Conservation (phyloP, 2,888 invertebrate genomes). For the Heteromyza rotundicornis region DNA sequence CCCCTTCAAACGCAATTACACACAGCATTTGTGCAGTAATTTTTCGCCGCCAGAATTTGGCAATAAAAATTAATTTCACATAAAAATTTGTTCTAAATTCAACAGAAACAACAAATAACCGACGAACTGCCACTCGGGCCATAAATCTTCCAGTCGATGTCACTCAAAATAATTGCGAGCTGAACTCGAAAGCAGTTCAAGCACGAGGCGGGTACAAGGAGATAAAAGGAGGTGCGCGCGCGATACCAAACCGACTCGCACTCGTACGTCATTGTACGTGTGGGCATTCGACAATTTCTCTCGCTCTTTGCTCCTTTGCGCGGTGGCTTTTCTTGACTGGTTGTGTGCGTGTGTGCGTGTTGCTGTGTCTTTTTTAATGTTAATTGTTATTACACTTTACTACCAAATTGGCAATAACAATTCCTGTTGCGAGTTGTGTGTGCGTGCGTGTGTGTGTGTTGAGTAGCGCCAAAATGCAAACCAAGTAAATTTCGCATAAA, state of each 20-base stretch:
- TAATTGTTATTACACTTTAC: constrained; percentile 16
- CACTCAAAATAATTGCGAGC: constrained; percentile 20
- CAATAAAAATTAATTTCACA: no score
- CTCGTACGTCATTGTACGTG: not conserved
- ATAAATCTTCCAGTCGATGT: constrained; percentile 20
- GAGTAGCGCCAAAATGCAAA: no score
- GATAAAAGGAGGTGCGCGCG: not conserved
- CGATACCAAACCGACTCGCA: not conserved
- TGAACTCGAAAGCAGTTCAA: no score
- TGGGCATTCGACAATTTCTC: constrained; percentile 1
- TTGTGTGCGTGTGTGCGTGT: not conserved
- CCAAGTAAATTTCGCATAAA: constrained; percentile 39
- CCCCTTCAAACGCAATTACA: no score
- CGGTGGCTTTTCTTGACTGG: not conserved
- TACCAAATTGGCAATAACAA: constrained; percentile 10
- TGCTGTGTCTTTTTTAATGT: constrained; percentile 7
- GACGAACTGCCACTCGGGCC: not conserved
- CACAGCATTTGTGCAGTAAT: no score
- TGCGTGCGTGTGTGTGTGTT: constrained; percentile 22
- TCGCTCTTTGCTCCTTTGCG: not conserved
- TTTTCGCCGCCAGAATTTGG: no score
- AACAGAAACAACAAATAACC: no score
- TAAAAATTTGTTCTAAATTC: no score
- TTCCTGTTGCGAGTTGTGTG: not conserved
- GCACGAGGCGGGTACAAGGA: not conserved